Evolutionary conservation across 2,888 invertebrate species (phyloP).

Genomic region (Dendrolimus pini): DNA sequence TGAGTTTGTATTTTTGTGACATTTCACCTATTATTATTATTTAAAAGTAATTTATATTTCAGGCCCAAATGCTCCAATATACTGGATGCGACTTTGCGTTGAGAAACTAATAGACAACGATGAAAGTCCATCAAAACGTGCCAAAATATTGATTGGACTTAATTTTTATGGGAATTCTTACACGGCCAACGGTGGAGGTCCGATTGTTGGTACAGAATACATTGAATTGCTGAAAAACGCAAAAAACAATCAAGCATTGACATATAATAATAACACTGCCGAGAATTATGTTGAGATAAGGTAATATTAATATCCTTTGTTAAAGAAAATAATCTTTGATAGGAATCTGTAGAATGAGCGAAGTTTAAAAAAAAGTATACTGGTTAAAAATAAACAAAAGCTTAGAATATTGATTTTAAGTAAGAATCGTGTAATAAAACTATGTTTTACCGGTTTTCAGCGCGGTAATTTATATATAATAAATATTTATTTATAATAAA

Average conservation of each 20-base stretch:
- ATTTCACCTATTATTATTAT: too few relatives aligned
- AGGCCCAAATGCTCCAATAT: conserved; percentile 93
- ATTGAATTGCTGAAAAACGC: conserved; percentile 84
- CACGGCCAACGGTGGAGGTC: conserved; percentile 86
- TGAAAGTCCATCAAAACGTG: conserved; percentile 74
- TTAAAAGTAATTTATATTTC: conserved; percentile 19
- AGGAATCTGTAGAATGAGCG: background rate
- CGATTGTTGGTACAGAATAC: conserved; percentile 88
- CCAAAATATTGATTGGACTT: conserved; percentile 90
- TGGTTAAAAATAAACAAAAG: too few relatives aligned
- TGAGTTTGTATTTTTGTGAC: too few relatives aligned
- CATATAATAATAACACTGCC: conserved; percentile 84
- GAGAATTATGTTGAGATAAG: conserved; percentile 92
- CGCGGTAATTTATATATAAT: too few relatives aligned
- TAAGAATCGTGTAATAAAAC: too few relatives aligned
- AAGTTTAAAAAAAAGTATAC: too few relatives aligned
- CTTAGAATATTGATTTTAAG: too few relatives aligned
- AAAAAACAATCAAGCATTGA: conserved; percentile 82
- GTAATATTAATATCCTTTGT: conserved; percentile 67
- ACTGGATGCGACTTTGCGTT: conserved; percentile 88
- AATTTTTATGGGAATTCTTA: conserved; percentile 97
- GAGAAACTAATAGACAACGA: conserved; percentile 81
- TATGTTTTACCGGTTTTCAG: too few relatives aligned
- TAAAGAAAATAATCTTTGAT: background rate
- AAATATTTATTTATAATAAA: too few relatives aligned